Evolutionary conservation across 2,113 vertebrate species (phyloP).

Genomic region (Montifringilla adamsi): DNA sequence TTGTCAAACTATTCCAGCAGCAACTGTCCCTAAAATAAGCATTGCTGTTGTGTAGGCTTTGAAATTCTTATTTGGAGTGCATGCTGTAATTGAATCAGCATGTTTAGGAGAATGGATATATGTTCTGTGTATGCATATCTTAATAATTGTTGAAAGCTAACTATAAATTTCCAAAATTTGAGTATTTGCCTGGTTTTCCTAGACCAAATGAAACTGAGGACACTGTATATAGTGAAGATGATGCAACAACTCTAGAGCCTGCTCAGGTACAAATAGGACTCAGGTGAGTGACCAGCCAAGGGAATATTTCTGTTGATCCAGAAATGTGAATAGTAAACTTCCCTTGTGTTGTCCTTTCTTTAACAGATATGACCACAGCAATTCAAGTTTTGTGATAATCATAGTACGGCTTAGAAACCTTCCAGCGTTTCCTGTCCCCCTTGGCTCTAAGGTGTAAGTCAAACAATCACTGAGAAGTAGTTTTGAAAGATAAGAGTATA

Average conservation of each 20-base stretch:
- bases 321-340: background rate
- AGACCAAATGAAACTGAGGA: conserved; percentile 79
- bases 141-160: background rate
- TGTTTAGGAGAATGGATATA: background rate
- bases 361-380: conserved; percentile 74
- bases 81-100: background rate
- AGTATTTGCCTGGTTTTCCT: background rate
- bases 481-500: background rate
- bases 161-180: background rate
- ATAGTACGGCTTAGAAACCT: conserved; percentile 73
- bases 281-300: conserved; percentile 62
- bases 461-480: background rate
- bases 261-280: conserved; percentile 81
- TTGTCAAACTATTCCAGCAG: background rate
- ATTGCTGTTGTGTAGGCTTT: background rate
- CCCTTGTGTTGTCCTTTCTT: conserved; percentile 13
- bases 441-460: conserved; percentile 82
- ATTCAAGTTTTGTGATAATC: conserved; percentile 78
- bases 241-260: conserved; percentile 57
- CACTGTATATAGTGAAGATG: conserved; percentile 70
- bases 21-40: background rate
- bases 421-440: conserved; percentile 63
- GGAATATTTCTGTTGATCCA: background rate
- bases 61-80: background rate
- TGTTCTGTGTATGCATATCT: background rate